Percentiles rank a stretch among this genome's conserved stretches.
Conservation (phyloP, 2,797 vertebrate genomes). For the Apodemus agrarius region DNA sequence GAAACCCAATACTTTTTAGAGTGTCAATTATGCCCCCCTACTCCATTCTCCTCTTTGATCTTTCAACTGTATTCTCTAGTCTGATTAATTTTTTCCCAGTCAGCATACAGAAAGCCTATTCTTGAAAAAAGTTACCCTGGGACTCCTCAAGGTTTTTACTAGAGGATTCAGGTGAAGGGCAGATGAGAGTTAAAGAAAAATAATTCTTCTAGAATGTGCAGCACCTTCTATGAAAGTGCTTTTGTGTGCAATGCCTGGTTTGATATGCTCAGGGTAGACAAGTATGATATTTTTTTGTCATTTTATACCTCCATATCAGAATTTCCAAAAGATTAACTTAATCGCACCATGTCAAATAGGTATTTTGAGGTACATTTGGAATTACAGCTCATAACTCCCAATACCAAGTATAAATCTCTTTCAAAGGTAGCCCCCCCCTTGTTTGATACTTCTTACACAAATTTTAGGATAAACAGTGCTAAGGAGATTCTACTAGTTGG, state of each 20-base stretch:
- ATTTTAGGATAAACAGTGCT: background rate
- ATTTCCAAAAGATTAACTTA: constrained; percentile 58
- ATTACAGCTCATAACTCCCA: background rate
- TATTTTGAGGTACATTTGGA: background rate
- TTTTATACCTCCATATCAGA: constrained; percentile 45
- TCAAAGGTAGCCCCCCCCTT: background rate
- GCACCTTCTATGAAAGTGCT: constrained; percentile 29
- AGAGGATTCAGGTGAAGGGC: constrained; percentile 38
- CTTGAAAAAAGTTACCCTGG: constrained; percentile 9
- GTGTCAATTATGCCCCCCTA: too few species aligned
- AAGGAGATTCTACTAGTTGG: background rate
- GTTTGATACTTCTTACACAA: background rate
- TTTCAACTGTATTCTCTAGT: background rate
- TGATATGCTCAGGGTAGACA: constrained; percentile 41
- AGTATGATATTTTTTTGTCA: constrained; percentile 43
- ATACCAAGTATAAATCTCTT: background rate
- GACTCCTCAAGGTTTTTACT: background rate
- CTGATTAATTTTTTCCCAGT: background rate
- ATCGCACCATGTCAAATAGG: background rate
- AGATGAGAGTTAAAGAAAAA: constrained; percentile 60
- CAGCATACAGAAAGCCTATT: background rate
- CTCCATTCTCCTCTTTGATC: too few species aligned
- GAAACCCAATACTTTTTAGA: background rate
- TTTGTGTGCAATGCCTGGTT: constrained; percentile 13
- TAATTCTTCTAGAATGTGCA: constrained; percentile 9